Evolutionary conservation across 2,797 vertebrate genomes (phyloP).

Genomic region (Rousettus madagascariensis): DNA sequence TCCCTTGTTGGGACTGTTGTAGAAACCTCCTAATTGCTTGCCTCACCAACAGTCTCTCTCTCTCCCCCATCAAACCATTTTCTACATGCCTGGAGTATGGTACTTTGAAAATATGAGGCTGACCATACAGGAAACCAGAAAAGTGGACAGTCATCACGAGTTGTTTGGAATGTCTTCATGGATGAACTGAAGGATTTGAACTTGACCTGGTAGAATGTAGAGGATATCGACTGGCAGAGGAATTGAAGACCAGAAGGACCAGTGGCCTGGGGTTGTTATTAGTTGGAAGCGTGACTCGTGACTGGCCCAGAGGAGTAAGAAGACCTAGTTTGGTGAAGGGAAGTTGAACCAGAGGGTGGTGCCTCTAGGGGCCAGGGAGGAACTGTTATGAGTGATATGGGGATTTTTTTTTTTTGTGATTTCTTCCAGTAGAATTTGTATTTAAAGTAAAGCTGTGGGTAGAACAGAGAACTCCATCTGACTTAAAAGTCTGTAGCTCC

Average conservation of each 20-base stretch:
- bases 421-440: neutral
- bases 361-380: neutral
- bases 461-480: neutral
- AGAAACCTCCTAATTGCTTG: neutral
- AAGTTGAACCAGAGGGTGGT: neutral
- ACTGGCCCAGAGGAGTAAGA: neutral
- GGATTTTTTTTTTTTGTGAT: neutral
- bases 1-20: neutral
- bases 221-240: neutral
- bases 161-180: neutral
- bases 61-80: neutral
- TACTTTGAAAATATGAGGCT: neutral
- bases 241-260: neutral
- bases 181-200: neutral
- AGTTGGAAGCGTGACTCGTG: neutral
- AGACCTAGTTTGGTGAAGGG: too few relatives aligned
- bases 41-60: neutral
- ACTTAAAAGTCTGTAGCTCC: neutral
- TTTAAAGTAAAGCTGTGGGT: neutral
- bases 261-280: neutral
- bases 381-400: neutral
- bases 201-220: neutral
- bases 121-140: neutral
- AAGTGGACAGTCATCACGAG: neutral
- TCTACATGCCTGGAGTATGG: neutral